Evolutionary conservation across 1,140 invertebrate species (phyloP), one percentile per base, ranked within the genome.

Genomic region (Diabrotica undecimpunctata): DNA sequence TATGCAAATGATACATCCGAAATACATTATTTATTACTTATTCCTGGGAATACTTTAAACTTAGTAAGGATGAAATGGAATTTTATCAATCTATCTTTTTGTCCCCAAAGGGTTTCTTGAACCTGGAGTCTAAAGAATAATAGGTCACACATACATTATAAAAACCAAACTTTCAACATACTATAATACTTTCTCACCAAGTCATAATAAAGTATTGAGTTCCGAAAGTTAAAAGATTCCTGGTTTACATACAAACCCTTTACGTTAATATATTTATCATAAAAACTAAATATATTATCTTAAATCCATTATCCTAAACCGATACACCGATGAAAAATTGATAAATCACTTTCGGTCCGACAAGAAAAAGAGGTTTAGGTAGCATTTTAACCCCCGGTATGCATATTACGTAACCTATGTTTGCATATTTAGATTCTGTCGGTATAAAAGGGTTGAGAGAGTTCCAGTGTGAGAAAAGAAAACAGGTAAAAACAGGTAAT

Each of bases 241-340:
- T 46, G 41, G 41, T 46, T 46, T 46, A 46, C 41, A 46, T 46
- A 46, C 41, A 46, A 46, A 5, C 41, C 41, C 41, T 60, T 60
- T 37, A 38, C n/a, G 10, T 60, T 12, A 50, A 60, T 46, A 38
- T 60, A 10, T 60, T 60, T 60, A 60, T 12, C 58, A 60, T 60
- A 60, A 60, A 60, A 60, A 46, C 13, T 51, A 39, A 41, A 60
- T 60, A 60, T 46, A 60, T 60, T 38, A 60, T 41, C 5, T 46
- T 8, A 14, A 6, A 39, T 50, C 41, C 25, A 60, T 60, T 60
- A 60, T 60, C 13, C 12, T 8, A 41, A 25, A 11, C 41, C 58
- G 41, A 60, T 14, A 35, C 38, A 60, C 36, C 58, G 58, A 60
- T 60, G 41, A 60, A 50, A 60, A 50, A 60, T 60, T 60, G 41